These are phyloP conservation scores for Caenorhabditis elegans DNA, from an alignment of 1,140 invertebrate species.

Conservation along the genomic window WBcel235 BX284605.5:16105501-16106000, in stretches of 20 bases:
- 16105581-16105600: conserved; percentile 87
- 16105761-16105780: not conserved
- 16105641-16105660: conserved; percentile 83
- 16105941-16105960: too few species aligned
- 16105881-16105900: conserved; percentile 71
- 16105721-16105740: conserved; percentile 66
- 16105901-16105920: too few species aligned
- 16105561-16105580: conserved; percentile 86
- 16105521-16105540: too few species aligned
- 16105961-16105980: too few species aligned
- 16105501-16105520: too few species aligned
- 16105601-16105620: conserved; percentile 89
- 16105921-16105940: too few species aligned
- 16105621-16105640: conserved; percentile 95
- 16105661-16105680: conserved; percentile 82
- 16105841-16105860: conserved; percentile 81
- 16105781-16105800: not conserved
- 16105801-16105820: conserved; percentile 75
- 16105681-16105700: conserved; percentile 86
- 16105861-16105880: conserved; percentile 83
- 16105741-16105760: conserved; percentile 84
- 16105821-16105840: conserved; percentile 74
- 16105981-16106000: too few species aligned
- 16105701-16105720: conserved; percentile 67
- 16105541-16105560: conserved; percentile 83